phyloP scores from a whole-genome alignment of 1,140 invertebrate species.

The Scylla paramamosain region DNA sequence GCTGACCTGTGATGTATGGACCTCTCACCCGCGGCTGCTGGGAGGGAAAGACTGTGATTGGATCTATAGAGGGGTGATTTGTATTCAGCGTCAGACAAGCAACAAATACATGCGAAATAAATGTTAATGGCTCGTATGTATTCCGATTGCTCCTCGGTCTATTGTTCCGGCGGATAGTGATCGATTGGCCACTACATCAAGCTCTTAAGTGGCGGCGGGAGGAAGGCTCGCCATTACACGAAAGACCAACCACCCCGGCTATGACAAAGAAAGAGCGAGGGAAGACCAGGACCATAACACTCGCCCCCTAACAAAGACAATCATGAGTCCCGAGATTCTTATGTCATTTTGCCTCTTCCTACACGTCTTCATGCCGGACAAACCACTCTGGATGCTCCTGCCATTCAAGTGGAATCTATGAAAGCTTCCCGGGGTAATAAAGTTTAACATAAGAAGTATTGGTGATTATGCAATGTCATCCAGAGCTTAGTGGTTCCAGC shows the following conservation, averaged over 20 bases:
- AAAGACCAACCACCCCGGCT: background rate
- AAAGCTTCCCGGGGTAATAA: no score
- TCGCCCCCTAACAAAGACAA: background rate
- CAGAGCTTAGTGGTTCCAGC: no score
- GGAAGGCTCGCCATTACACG: background rate
- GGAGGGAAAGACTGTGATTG: background rate
- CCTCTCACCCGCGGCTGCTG: background rate
- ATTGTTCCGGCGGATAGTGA: background rate
- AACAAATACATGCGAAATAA: slow-evolving; percentile 24
- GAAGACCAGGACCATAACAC: background rate
- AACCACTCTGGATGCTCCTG: no score
- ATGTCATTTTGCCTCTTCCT: no score
- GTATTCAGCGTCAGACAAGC: background rate
- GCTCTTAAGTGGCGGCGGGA: background rate
- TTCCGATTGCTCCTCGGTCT: background rate
- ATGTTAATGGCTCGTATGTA: slow-evolving; percentile 2
- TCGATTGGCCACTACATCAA: background rate
- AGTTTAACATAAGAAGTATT: no score
- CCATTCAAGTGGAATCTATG: no score
- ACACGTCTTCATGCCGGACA: no score
- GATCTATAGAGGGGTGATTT: slow-evolving; percentile 22
- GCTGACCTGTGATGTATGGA: background rate
- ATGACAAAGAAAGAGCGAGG: background rate
- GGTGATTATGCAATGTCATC: no score
- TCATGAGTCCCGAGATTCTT: no score